Base-by-base conservation (phyloP, 2,888 invertebrate species). In the Eupithecia pulchellata region DNA sequence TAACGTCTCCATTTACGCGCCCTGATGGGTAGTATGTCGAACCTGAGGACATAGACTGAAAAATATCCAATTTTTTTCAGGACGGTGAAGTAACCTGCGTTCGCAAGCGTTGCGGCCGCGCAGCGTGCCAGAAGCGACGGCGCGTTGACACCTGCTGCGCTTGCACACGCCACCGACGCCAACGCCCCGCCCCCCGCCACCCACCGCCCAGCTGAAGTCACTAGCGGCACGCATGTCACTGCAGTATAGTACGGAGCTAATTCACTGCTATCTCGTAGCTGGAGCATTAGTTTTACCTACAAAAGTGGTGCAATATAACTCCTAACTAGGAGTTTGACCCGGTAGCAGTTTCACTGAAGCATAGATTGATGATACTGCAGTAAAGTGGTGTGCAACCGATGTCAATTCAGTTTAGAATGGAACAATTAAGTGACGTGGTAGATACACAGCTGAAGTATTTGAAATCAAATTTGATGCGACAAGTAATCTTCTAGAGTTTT, bases 81-180 rank as follows among this genome's bases (percentile, higher is more conserved):
- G 97, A 97, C 86, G 97, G 97, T 66, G 96, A 96, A 82, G 96
- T 97, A 72, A 96, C 96, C 72, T 98, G 98, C 89, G 96, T 97
- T 77, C 95, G 97, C 75, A 97, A 97, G 84, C 96, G 96, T n/a
- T 97, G 97, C 89, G 96, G 96, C n/a, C 95, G 96, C 71, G 95
- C 96, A 52, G 95, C 96, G 75, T 97, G 97, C 89, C 95, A 87
- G 81, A 87, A 89, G 74, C 91, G 90, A 78, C 90, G 91, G 81
- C 92, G 92, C 79, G 90, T 90, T 74, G 96, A 95, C 88, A 95
- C 95, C 78, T 96, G 95, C 89, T 96, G 96, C 89, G 93, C 93
- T 74, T 96, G 96, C 87, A 84, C 94, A 84, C 92, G 95, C 75
- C 95, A 94, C 84, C 94, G 95, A 69, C 95, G 95, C 79, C 94